Evolutionary conservation across 2,113 vertebrate species (phyloP).

Genomic region (Podarcis muralis): DNA sequence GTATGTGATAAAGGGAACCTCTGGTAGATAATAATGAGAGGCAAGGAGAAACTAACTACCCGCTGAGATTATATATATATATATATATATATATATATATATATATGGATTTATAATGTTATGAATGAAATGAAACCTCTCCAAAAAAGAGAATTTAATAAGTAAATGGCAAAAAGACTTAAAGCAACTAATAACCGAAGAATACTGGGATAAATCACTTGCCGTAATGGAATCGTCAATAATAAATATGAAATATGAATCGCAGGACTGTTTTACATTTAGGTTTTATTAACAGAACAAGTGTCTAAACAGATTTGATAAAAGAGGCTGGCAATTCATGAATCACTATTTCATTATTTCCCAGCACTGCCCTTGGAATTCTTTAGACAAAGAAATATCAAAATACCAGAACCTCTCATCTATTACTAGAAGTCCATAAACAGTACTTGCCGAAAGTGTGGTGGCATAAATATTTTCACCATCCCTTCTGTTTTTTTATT

Average conservation of each 20-base stretch:
- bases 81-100: neutral
- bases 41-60: accelerated
- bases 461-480: neutral
- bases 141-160: conserved; percentile 29
- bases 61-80: neutral
- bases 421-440: neutral
- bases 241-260: conserved; percentile 39
- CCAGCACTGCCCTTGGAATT: neutral
- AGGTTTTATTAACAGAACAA: conserved; percentile 35
- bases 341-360: conserved; percentile 4
- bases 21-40: neutral
- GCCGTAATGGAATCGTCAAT: conserved; percentile 41
- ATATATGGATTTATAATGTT: conserved; percentile 24
- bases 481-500: neutral
- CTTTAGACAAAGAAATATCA: neutral
- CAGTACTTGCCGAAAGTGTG: neutral
- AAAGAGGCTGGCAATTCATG: neutral
- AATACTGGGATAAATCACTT: conserved; percentile 7
- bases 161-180: conserved; percentile 33
- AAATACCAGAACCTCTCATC: neutral
- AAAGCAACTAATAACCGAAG: conserved; percentile 44
- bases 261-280: conserved; percentile 37
- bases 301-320: neutral
- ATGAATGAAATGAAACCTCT: conserved; percentile 21
- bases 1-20: conserved; percentile 19